Base-by-base conservation (phyloP, 2,113 vertebrate genomes). In the Pteruthius melanotis region DNA sequence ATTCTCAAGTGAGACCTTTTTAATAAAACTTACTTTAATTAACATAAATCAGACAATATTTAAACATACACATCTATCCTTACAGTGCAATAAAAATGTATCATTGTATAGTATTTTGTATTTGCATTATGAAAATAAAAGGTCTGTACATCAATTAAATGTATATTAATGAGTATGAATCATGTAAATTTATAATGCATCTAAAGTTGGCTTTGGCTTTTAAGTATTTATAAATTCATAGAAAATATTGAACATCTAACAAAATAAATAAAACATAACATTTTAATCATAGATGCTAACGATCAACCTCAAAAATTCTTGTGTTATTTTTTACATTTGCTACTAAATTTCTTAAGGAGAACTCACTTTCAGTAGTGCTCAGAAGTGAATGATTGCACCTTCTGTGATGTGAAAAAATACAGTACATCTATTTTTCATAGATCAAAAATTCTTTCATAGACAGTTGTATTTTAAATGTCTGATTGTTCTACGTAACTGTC, bases 201-300 rank as follows among this genome's bases (percentile, higher is more conserved):
- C 94, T 98, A 98, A 98, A 97, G 98, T 98, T 98, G 98, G 97
- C 99, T 99, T 99, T 99, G 99, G 99, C 98, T 98, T 99, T 98
- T 98, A 98, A 98, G 97, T 98, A 98, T 98, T 98, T 98, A 98
- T 98, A 98, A 98, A 98, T 97, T 98, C 98, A 98, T 98, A 99
- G 98, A 98, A 99, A 99, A 99, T 98, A 98, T 97, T 98, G 97
- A 98, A 98, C 97, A 98, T 98, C 98, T 99, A 98, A 98, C 97
- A 98, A 99, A 99, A 98, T 98, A 98, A 99, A 98, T 98, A 99
- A 97, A 98, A 97, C 97, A 98, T 98, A 98, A 96, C 89, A 96
- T 98, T 98, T 98, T 98, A 98, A 98, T 98, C 98, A 98, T 97
- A 98, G 98, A 98, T 96, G 98, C 97, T 98, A 98, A 98, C 97